A percentile compares a stretch with the other conserved stretches of the same genome.
Conservation (phyloP, 2,888 invertebrate genomes). For the Scrobipalpa costella region DNA sequence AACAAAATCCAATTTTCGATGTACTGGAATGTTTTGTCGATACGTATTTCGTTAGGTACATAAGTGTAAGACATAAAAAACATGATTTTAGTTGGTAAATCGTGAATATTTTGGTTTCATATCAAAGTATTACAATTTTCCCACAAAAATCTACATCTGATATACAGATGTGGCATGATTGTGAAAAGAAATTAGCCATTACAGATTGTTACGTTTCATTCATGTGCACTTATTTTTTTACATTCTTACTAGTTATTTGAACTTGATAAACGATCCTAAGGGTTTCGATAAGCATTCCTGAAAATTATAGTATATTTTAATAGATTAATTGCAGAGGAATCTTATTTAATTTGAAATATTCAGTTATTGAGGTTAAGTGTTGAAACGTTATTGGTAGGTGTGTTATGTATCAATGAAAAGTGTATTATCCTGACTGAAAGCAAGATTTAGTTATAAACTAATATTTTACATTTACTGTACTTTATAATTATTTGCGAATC, state of each 20-base stretch:
- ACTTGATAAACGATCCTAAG: slow-evolving; percentile 29
- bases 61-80: slow-evolving; percentile 53
- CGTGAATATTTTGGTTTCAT: slow-evolving; percentile 33
- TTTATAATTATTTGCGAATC: slow-evolving; percentile 4
- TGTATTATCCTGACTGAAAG: slow-evolving; percentile 29
- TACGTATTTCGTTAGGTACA: slow-evolving; percentile 74
- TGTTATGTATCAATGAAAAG: slow-evolving; percentile 42
- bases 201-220: slow-evolving; percentile 77
- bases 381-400: slow-evolving; percentile 51
- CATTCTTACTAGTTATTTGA: slow-evolving; percentile 41
- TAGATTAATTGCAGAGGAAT: slow-evolving; percentile 36
- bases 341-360: slow-evolving; percentile 55
- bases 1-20: slow-evolving; percentile 72
- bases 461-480: slow-evolving; percentile 1
- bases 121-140: slow-evolving; percentile 31
- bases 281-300: slow-evolving; percentile 26
- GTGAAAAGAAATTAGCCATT: slow-evolving; percentile 75
- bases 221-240: slow-evolving; percentile 63
- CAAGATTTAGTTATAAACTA: neutral
- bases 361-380: slow-evolving; percentile 76
- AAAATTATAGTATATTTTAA: slow-evolving; percentile 22
- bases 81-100: slow-evolving; percentile 41
- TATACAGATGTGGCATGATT: slow-evolving; percentile 72
- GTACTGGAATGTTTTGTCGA: slow-evolving; percentile 79
- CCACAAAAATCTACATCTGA: slow-evolving; percentile 46